Evolutionary conservation across 1,140 invertebrate genomes (phyloP).

Genomic region (Pemphigus obesinymphae): DNA sequence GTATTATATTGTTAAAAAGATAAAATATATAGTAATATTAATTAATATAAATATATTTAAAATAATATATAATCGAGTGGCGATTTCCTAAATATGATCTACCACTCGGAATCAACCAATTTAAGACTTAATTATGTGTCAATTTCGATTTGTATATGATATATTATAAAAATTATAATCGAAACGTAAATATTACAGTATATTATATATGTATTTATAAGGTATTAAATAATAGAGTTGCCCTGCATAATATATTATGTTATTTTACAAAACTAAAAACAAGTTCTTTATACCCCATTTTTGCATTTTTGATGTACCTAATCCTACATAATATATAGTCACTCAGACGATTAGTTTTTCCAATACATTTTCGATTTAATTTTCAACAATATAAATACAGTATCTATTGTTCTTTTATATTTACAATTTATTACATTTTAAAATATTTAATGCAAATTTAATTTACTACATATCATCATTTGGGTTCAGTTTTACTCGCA

Average conservation of each 20-base stretch:
- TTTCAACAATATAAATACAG: not conserved
- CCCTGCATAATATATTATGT: not conserved
- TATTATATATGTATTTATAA: not conserved
- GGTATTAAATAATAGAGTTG: not conserved
- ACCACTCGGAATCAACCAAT: not conserved
- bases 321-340: too few species aligned
- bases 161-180: not conserved
- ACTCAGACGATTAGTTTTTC: too few species aligned
- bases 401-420: not conserved
- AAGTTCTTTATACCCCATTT: not conserved
- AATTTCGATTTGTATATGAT: not conserved
- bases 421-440: not conserved
- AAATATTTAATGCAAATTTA: slow-evolving; percentile 4
- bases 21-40: not conserved
- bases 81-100: not conserved
- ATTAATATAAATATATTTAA: too few species aligned
- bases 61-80: too few species aligned
- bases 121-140: slow-evolving; percentile 17
- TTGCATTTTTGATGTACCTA: not conserved
- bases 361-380: too few species aligned
- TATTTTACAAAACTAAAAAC: not conserved
- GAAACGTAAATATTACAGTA: not conserved
- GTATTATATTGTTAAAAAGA: too few species aligned
- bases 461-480: slow-evolving; percentile 1
- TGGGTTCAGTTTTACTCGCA: not conserved